Conservation (phyloP, 37 sponge, comb jelly and placozoan genomes). For the Hormiphora californensis region DNA sequence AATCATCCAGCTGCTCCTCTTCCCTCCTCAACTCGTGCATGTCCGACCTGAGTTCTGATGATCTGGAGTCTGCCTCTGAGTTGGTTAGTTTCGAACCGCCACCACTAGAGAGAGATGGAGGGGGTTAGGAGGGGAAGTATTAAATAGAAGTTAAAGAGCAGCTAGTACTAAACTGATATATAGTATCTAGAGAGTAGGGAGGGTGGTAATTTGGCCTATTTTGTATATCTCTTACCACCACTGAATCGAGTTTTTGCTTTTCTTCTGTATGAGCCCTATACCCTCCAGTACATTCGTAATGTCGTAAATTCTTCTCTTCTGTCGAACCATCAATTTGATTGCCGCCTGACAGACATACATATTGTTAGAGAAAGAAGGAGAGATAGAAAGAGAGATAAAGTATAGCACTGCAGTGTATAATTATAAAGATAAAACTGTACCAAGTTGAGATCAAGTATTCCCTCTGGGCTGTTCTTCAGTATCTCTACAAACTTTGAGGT, state of each 20-base stretch:
- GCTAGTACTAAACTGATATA: background rate
- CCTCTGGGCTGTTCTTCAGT: slow-evolving; percentile 42
- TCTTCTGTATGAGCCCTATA: slow-evolving; percentile 46
- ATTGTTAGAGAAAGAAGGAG: no score
- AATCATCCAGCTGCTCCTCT: background rate
- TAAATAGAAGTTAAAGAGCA: no score
- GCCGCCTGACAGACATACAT: slow-evolving; percentile 13
- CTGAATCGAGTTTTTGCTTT: slow-evolving; percentile 43
- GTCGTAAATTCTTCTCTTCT: slow-evolving; percentile 42
- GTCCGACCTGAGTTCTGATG: background rate
- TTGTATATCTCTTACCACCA: slow-evolving; percentile 24
- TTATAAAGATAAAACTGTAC: background rate
- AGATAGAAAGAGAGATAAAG: no score
- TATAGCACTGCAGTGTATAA: background rate
- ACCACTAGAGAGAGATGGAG: background rate
- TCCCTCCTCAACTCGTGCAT: background rate
- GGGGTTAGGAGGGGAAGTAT: background rate
- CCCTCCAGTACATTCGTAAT: slow-evolving; percentile 46
- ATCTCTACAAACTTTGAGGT: slow-evolving; percentile 47
- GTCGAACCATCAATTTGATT: slow-evolving; percentile 40
- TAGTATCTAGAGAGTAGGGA: background rate
- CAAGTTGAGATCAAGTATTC: slow-evolving; percentile 16
- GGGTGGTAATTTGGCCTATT: background rate
- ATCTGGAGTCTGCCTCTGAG: slow-evolving; percentile 3
- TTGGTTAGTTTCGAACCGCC: slow-evolving; percentile 2